phyloP scores from a whole-genome alignment of 2,113 vertebrate species.

The Gila orcuttii region DNA sequence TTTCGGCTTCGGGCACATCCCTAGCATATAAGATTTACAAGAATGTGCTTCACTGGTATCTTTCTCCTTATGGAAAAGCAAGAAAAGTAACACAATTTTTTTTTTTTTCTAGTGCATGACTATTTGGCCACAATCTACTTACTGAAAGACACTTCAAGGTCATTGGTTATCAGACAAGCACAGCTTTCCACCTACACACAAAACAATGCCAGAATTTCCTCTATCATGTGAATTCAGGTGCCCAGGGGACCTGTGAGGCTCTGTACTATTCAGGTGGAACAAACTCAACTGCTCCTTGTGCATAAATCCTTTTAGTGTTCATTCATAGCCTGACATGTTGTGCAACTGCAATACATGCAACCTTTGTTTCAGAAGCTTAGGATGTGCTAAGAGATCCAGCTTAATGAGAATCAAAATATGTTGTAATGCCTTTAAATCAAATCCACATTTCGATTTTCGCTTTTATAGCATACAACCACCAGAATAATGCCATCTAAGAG shows the following conservation, averaged over 20 bases:
- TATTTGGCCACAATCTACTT: neutral
- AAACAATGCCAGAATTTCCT: conserved; percentile 23
- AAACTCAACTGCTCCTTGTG: conserved; percentile 9
- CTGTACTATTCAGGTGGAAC: neutral
- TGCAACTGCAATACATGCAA: conserved; percentile 21
- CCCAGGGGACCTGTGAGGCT: conserved; percentile 16
- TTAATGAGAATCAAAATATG: conserved; percentile 33
- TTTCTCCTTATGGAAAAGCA: neutral
- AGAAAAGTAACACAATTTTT: neutral
- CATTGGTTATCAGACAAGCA: conserved; percentile 11
- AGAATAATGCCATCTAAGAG: conserved; percentile 9
- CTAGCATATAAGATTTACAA: neutral
- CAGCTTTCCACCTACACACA: conserved; percentile 12
- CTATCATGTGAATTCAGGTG: neutral
- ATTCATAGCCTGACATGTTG: conserved; percentile 34
- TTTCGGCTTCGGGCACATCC: too few relatives aligned
- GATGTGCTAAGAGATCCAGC: neutral
- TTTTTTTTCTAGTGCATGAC: neutral
- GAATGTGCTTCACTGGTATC: neutral
- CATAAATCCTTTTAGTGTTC: conserved; percentile 47
- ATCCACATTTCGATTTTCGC: neutral
- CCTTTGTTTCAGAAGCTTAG: neutral
- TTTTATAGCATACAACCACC: neutral
- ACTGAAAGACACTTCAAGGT: conserved; percentile 20
- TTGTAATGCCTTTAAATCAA: conserved; percentile 41